phyloP scores from a whole-genome alignment of 2,797 vertebrate species.

The Telmatherina bonti region DNA sequence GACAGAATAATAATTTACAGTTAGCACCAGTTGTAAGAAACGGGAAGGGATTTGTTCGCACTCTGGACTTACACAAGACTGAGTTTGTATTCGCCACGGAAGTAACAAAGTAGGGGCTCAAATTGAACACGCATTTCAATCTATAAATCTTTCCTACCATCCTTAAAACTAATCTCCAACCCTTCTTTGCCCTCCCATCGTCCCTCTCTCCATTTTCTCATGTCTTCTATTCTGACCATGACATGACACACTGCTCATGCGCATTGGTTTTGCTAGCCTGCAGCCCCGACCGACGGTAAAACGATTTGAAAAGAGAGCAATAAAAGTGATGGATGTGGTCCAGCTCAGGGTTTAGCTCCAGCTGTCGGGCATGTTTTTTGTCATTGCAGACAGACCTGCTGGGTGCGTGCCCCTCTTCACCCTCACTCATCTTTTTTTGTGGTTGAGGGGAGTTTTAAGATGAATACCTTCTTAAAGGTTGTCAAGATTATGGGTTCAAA shows the following conservation, averaged over 20 bases:
- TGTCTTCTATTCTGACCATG: slow-evolving; percentile 30
- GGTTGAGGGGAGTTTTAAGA: slow-evolving; percentile 51
- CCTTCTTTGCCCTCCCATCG: slow-evolving; percentile 42
- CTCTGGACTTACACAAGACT: slow-evolving; percentile 61
- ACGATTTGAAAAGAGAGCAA: slow-evolving; percentile 75
- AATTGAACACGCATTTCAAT: slow-evolving; percentile 68
- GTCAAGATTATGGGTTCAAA: slow-evolving; percentile 52
- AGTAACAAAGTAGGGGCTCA: slow-evolving; percentile 64
- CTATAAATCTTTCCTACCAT: slow-evolving; percentile 77
- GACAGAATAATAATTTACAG: slow-evolving; percentile 73
- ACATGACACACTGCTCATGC: slow-evolving; percentile 38
- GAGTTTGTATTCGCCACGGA: slow-evolving; percentile 72
- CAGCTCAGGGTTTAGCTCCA: slow-evolving; percentile 74
- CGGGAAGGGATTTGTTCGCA: slow-evolving; percentile 69
- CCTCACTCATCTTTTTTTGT: slow-evolving; percentile 31
- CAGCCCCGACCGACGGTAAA: slow-evolving; percentile 65
- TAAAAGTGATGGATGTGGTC: slow-evolving; percentile 84
- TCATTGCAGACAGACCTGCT: slow-evolving; percentile 72
- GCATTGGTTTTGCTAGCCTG: slow-evolving; percentile 46
- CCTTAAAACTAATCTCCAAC: slow-evolving; percentile 54
- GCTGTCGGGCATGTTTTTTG: slow-evolving; percentile 83
- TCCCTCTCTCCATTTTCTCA: slow-evolving; percentile 35
- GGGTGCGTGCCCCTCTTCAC: slow-evolving; percentile 58
- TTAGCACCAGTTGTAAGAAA: slow-evolving; percentile 58
- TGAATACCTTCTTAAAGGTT: slow-evolving; percentile 59